These are phyloP conservation scores for Falco novaeseelandiae DNA, from an alignment of 2,797 vertebrate genomes.

Conservation along the genomic window DNA sequence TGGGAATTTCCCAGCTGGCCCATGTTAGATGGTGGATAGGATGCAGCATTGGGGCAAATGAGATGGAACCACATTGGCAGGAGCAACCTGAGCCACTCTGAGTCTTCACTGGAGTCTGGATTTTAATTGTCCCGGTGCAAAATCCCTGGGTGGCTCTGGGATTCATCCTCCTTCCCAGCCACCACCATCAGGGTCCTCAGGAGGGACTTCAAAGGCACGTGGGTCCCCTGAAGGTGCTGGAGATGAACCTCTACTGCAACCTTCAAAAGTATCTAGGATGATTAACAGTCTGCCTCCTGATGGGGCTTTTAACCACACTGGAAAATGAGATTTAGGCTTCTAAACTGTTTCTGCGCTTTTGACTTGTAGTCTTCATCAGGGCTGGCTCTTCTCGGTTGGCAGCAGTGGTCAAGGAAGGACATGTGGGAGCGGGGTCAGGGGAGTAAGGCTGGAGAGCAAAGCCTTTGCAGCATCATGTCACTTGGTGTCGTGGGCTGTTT, in stretches of 20 bases:
- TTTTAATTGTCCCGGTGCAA: not conserved
- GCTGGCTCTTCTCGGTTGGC: not conserved
- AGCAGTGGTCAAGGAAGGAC: not conserved
- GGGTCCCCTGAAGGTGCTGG: not conserved
- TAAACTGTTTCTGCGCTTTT: not conserved
- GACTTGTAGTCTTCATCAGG: not conserved
- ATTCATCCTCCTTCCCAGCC: not conserved
- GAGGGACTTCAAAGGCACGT: not conserved
- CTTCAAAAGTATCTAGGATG: not conserved
- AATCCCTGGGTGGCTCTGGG: not conserved
- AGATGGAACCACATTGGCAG: not conserved
- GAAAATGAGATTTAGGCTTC: not conserved
- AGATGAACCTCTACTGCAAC: not conserved
- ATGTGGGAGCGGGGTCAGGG: accelerated
- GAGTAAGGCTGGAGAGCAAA: accelerated
- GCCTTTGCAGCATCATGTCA: not conserved
- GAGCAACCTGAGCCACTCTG: not conserved
- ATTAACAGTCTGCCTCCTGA: not conserved
- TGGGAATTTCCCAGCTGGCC: not conserved
- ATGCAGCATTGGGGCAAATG: not conserved
- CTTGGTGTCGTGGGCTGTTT: not conserved
- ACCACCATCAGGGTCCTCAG: accelerated
- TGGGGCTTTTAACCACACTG: not conserved
- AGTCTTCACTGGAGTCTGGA: not conserved
- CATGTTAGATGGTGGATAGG: not conserved